Base-by-base conservation (phyloP, 2,888 invertebrate species). In the Nemotelus pantherinus region DNA sequence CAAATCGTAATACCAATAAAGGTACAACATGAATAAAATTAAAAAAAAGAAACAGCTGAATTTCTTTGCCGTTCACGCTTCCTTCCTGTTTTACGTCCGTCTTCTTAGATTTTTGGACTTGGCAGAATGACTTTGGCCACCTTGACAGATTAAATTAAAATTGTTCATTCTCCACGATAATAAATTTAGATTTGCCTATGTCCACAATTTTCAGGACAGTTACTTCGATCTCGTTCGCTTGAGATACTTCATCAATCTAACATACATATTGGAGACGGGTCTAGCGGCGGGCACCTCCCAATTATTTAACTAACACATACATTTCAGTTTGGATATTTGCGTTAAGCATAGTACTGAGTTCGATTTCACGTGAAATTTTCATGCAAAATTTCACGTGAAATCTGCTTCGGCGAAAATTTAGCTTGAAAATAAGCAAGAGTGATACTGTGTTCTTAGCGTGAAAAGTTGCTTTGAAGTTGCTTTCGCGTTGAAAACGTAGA, bases 271-370 rank as follows among this genome's bases (percentile, higher is more conserved):
- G 58, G 58, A 58, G 25, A 5, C 25, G 58, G 1, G 58, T 58
- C 25, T 58, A n/a, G 9, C 25, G 58, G 6, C 58, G 58, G 58
- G 25, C 63, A 50, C 53, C 53, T 50, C 53, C 53, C 39, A 63
- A 4, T 63, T 41, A 63, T 63, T 63, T 43, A 63, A 63, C 41
- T 9, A 63, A 63, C 39, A 63, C 41, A 63, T 63, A 63, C 63
- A 63, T 25, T 63, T 63, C 63, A 63, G 63, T 7, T 63, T 63
- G 25, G 63, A 63, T 63, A 3, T 63, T 63, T 41, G 63, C 63
- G 63, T 63, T 63, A 41, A n/a, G n/a, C n/a, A n/a, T n/a, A n/a
- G n/a, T n/a, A n/a, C n/a, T n/a, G n/a, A n/a, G n/a, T n/a, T n/a
- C n/a, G n/a, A n/a, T n/a, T n/a, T n/a, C n/a, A n/a, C n/a, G n/a